Base-by-base conservation (phyloP, 1,140 invertebrate species). In the Mylabris phalerata region DNA sequence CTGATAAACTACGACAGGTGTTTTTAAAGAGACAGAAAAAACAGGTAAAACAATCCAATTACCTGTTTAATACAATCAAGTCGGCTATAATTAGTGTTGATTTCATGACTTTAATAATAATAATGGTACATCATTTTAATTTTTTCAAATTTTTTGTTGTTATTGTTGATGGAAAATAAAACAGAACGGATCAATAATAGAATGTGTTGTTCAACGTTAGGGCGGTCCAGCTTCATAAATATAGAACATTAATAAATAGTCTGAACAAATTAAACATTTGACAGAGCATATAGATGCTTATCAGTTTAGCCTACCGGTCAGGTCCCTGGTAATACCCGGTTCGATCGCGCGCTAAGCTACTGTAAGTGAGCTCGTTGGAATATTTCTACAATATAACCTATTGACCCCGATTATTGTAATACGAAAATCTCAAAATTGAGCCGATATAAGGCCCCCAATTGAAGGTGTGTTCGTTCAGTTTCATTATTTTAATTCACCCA, bases 201-300 rank as follows among this genome's bases (percentile, higher is more conserved):
- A 55, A 32, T 32, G 61, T 46, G 55, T 56, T 60, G 57, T 62
- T 59, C 44, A 60, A 49, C 45, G 47, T 59, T 60, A 65, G 55
- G 61, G 61, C 63, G 60, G 61, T 55, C 57, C 50, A n/a, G 13
- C 32, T 60, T 52, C 65, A 67, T 69, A 69, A 67, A 69, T 69
- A 69, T 63, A 52, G 64, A 57, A 63, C 65, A 69, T 69, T 69
- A 69, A 69, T 69, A 69, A 69, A 69, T 69, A 69, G 61, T 69
- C 61, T 50, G 61, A 62, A 61, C 61, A 69, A 69, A 69, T 69
- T 69, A 69, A 69, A 68, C 67, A 68, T 68, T 67, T 68, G 67
- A 68, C 67, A 68, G 67, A 60, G 61, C 55, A 62, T 65, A 67
- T 65, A 63, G 66, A 67, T 67, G 48, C 50, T 65, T 65, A 67